Evolutionary conservation across 2,888 invertebrate genomes (phyloP).

Genomic region (Latrodectus hesperus): DNA sequence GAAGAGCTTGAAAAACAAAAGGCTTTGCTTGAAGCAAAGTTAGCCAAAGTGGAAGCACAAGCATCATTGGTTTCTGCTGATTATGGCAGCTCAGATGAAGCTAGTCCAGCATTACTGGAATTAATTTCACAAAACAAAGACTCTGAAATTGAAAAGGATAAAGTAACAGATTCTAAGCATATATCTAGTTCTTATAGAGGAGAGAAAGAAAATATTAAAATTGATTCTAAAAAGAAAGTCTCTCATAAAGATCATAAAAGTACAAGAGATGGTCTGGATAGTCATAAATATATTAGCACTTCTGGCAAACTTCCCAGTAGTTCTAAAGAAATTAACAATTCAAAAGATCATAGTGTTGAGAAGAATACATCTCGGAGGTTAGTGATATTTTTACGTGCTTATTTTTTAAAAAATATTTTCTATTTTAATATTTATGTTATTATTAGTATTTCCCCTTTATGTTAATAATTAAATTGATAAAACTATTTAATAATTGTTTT

Average conservation of each 20-base stretch:
- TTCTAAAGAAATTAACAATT: neutral
- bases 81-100: slow-evolving; percentile 66
- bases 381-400: neutral
- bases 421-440: no score
- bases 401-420: no score
- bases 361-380: slow-evolving; percentile 22
- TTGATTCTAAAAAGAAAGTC: slow-evolving; percentile 40
- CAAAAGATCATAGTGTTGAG: slow-evolving; percentile 5
- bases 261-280: slow-evolving; percentile 34
- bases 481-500: no score
- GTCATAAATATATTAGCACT: slow-evolving; percentile 13
- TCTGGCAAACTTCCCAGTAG: slow-evolving; percentile 7
- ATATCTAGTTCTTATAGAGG: slow-evolving; percentile 7
- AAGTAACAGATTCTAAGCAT: neutral
- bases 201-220: slow-evolving; percentile 19
- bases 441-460: no score
- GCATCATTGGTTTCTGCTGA: slow-evolving; percentile 57
- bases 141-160: neutral
- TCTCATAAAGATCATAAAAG: slow-evolving; percentile 32
- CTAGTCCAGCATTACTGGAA: slow-evolving; percentile 26
- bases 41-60: slow-evolving; percentile 70
- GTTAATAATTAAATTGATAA: no score
- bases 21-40: slow-evolving; percentile 74
- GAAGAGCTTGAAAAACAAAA: slow-evolving; percentile 75
- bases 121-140: slow-evolving; percentile 4